These are phyloP conservation scores for Equus quagga DNA, from an alignment of 2,113 vertebrate genomes.

Conservation along the genomic window DNA sequence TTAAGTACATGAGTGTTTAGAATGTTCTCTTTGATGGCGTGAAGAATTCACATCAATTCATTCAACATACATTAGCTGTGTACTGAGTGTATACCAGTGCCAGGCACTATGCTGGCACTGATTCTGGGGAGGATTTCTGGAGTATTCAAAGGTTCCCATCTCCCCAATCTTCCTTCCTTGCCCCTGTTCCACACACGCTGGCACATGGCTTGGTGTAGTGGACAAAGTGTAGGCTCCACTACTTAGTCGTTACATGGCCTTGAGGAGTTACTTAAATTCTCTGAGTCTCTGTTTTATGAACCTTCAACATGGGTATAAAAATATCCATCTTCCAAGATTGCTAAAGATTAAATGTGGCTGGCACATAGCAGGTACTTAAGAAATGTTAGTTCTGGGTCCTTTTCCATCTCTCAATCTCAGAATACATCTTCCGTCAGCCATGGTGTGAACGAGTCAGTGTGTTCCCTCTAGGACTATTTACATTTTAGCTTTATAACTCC, in stretches of 20 bases:
- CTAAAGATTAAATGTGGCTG: not conserved
- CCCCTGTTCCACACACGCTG: not conserved
- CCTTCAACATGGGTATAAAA: not conserved
- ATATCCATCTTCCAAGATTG: not conserved
- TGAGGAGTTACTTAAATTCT: not conserved
- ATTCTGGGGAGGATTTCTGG: not conserved
- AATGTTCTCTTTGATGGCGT: conserved; percentile 6
- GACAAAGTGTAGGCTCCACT: not conserved
- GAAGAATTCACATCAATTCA: conserved; percentile 44
- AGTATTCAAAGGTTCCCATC: not conserved
- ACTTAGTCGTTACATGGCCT: not conserved
- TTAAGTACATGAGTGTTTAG: conserved; percentile 36
- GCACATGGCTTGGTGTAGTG: not conserved
- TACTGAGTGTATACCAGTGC: not conserved
- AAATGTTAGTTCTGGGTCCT: not conserved
- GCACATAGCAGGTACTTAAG: not conserved
- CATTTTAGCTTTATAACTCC: not conserved
- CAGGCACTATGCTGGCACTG: not conserved
- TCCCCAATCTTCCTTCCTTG: not conserved
- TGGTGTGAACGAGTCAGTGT: not conserved
- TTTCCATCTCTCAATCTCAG: conserved; percentile 27
- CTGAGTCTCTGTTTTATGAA: not conserved
- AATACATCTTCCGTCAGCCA: not conserved
- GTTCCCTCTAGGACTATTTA: not conserved
- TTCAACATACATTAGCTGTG: conserved; percentile 11